A percentile compares a stretch with the other conserved stretches of the same genome.
These are phyloP conservation scores for Microcebus jonahi DNA, from an alignment of 2,113 vertebrate genomes.

Conservation along the genomic window DNA sequence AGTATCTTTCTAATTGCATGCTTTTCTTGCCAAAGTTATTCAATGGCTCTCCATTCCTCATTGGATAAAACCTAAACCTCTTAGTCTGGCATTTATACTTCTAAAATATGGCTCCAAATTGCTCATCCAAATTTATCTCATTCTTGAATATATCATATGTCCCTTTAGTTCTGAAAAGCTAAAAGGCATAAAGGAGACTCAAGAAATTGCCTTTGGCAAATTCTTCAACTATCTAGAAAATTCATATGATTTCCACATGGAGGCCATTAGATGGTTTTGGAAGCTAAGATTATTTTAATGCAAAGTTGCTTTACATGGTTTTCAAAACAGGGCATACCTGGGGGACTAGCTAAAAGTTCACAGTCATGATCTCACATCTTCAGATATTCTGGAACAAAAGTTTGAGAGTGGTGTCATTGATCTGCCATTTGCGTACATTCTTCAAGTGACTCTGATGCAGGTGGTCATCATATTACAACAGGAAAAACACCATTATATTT, in stretches of 20 bases:
- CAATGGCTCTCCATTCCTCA: background rate
- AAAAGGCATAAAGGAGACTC: background rate
- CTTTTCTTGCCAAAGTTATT: constrained; percentile 9
- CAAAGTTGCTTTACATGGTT: background rate
- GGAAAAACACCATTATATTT: background rate
- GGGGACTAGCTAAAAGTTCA: background rate
- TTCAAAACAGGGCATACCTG: background rate
- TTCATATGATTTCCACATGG: background rate
- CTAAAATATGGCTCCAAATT: background rate
- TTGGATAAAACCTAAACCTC: constrained; percentile 19
- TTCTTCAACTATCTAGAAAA: constrained; percentile 37
- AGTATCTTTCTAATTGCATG: background rate
- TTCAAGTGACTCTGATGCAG: background rate
- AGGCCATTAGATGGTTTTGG: background rate
- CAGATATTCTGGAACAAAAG: background rate
- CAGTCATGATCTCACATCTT: background rate
- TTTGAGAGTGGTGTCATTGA: background rate
- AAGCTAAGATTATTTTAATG: background rate
- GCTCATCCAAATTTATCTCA: background rate
- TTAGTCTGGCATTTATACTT: constrained; percentile 30
- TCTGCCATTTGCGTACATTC: background rate
- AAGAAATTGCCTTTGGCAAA: constrained; percentile 31
- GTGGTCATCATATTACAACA: background rate
- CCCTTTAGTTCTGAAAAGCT: background rate
- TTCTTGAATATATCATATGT: background rate